Conservation (phyloP, 2,113 vertebrate species). For the Craseonycteris thonglongyai region DNA sequence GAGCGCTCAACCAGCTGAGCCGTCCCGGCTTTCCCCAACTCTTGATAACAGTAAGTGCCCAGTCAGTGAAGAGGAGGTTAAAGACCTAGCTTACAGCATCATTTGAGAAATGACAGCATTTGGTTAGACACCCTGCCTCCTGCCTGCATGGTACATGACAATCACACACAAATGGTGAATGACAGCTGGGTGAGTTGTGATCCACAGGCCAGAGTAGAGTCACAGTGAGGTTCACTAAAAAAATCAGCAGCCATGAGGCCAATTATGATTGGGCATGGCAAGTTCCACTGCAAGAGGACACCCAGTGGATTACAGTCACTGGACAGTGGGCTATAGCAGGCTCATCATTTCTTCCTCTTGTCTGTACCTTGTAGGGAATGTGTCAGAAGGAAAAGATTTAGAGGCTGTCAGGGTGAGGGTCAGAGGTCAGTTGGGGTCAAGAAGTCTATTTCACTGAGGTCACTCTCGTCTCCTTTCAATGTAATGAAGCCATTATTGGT, state of each 20-base stretch:
- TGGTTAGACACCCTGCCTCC: not conserved
- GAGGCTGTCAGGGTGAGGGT: constrained; percentile 83
- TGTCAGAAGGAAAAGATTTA: constrained; percentile 81
- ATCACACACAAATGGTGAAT: constrained; percentile 16
- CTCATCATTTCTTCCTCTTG: constrained; percentile 50
- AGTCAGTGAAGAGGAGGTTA: not conserved
- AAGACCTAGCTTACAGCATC: not conserved
- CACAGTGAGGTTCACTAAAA: not conserved
- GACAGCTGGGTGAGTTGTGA: constrained; percentile 11
- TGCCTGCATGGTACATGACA: not conserved
- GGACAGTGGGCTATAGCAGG: not conserved
- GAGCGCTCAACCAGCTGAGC: too few species aligned
- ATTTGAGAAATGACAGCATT: constrained; percentile 13
- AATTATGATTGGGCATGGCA: not conserved
- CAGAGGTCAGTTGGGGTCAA: constrained; percentile 85
- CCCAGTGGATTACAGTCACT: not conserved
- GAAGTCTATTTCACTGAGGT: constrained; percentile 85
- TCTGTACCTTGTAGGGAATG: constrained; percentile 58
- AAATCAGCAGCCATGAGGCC: not conserved
- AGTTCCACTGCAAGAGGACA: not conserved
- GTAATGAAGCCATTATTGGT: constrained; percentile 87
- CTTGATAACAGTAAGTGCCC: not conserved
- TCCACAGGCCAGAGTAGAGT: not conserved
- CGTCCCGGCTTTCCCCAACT: too few species aligned
- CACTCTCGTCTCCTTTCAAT: constrained; percentile 84